Evolutionary conservation across 2,113 vertebrate species (phyloP), one percentile per base, ranked within the genome.

Genomic region (Baryphthengus martii): DNA sequence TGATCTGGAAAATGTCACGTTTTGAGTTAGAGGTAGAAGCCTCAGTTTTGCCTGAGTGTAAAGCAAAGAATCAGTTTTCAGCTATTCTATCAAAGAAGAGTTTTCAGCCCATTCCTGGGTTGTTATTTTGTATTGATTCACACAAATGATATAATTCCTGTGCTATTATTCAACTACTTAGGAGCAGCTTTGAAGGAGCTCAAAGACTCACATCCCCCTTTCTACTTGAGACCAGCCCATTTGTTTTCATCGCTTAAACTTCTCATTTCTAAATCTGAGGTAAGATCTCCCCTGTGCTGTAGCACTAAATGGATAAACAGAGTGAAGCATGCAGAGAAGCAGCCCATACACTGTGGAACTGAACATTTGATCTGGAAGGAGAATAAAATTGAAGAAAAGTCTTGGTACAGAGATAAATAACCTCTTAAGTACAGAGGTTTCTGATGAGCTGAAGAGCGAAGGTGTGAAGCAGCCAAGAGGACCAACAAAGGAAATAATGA

Each of bases 1-100:
- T 14, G 8, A 25, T 17, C 26, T 28, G 11, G 42, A 44, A 78
- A 74, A 13, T 11, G 17, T 4, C 13, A 9, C 0, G 1, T 18
- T 74, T 39, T 39, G 23, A 35, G 8, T 9, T 28, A 13, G 1
- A 55, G 37, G 13, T 14, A 45, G 61, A 65, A 39, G 7, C 16
- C 52, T 68, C 49, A 10, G 9, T 25, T 93, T 56, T 5, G 15
- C 26, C 47, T 24, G 14, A 11, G 28, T 90, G 80, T 20, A 44
- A 52, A 11, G 11, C 47, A 65, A 78, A 73, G 14, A 18, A 42
- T 29, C 47, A 26, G 13, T 53, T 26, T 52, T 28, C 50, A 52
- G 50, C 50, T 28, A 14, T 16, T 52, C 50, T 28, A 25, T 28
- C 50, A 26, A 52, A 28, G 26, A 26, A 52, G 26, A 52, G 1